phyloP scores from a whole-genome alignment of 64 coral and sea anemone species.

The Montipora foliosa region DNA sequence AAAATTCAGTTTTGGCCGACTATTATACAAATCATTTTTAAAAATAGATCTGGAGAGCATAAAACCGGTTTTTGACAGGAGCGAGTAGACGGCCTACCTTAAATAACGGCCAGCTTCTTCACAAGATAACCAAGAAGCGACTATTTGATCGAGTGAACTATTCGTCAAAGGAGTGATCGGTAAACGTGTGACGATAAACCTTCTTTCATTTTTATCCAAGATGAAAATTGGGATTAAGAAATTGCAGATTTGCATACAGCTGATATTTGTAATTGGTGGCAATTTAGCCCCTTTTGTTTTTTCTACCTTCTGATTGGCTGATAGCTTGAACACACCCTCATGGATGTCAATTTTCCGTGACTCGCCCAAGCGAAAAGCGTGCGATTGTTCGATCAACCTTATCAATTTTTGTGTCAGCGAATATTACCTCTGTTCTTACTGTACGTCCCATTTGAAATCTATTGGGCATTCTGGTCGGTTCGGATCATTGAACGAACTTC shows the following conservation, averaged over 20 bases:
- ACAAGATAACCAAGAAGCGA: background rate
- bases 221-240: slow-evolving; percentile 11
- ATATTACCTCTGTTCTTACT: background rate
- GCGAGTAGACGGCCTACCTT: background rate
- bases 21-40: background rate
- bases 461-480: background rate
- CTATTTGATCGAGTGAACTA: background rate
- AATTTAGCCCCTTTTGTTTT: slow-evolving; percentile 73
- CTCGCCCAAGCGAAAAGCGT: background rate
- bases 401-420: background rate
- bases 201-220: background rate
- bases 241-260: slow-evolving; percentile 21
- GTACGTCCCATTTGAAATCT: background rate
- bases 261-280: slow-evolving; percentile 58
- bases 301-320: slow-evolving; percentile 72
- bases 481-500: background rate
- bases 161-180: background rate
- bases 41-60: background rate
- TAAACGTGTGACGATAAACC: background rate
- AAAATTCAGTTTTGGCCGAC: background rate
- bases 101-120: background rate
- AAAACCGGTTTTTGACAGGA: background rate
- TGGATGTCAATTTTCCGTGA: background rate
- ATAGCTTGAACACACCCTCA: background rate
- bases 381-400: background rate